These are phyloP conservation scores for Galleria mellonella DNA, from an alignment of 1,140 invertebrate species.

Conservation along the genomic window DNA sequence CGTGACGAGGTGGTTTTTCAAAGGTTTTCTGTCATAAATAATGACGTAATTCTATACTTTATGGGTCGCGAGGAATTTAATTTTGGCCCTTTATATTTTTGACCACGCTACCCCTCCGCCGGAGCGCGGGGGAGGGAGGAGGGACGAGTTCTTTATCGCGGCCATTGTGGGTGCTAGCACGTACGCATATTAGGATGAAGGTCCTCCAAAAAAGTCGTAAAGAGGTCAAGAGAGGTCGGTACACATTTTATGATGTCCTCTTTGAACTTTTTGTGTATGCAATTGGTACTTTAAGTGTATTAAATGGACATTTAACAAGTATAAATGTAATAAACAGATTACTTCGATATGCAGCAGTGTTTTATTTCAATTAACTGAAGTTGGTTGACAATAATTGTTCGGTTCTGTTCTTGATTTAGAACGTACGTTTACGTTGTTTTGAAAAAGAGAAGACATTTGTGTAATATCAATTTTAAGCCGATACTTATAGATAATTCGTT, in stretches of 20 bases:
- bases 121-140: constrained; percentile 11
- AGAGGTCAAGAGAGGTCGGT: constrained; percentile 25
- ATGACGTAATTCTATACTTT: constrained; percentile 66
- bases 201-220: constrained; percentile 29
- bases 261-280: constrained; percentile 16
- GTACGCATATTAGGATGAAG: constrained; percentile 34
- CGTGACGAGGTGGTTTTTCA: too few relatives aligned
- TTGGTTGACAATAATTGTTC: too few relatives aligned
- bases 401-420: too few relatives aligned
- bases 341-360: too few relatives aligned
- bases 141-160: constrained; percentile 25
- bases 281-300: constrained; percentile 1
- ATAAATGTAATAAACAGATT: too few relatives aligned
- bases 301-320: too few relatives aligned
- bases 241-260: constrained; percentile 18
- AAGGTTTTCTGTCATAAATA: constrained; percentile 28
- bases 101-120: constrained; percentile 26
- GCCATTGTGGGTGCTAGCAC: constrained; percentile 24
- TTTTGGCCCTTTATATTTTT: constrained; percentile 57
- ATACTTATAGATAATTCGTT: too few relatives aligned
- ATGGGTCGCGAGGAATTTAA: constrained; percentile 52
- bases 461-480: too few relatives aligned
- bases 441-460: too few relatives aligned
- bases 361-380: too few relatives aligned
- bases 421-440: too few relatives aligned